Evolutionary conservation across 2,888 invertebrate species (phyloP), one percentile per base, ranked within the genome.

Genomic region (Pinctada fucata): DNA sequence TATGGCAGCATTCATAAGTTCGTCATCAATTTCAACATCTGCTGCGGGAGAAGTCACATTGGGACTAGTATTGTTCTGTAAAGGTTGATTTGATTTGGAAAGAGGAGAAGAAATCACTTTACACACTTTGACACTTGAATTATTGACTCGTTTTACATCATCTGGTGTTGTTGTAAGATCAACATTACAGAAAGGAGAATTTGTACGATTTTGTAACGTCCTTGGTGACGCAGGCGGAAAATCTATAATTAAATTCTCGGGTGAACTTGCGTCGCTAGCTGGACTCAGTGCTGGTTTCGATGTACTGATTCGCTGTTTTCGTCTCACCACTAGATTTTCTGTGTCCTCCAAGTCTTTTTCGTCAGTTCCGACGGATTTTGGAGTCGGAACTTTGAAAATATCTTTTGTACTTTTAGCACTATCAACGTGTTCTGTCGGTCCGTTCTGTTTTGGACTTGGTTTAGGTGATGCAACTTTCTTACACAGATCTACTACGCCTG

Each of bases 1-100:
- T 72, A 97, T 93, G 4, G 96, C 96, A 91, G 96, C 97, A 92
- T 97, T 97, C 96, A 97, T 97, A 45, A 97, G 94, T 90, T 97
- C 97, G 92, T 97, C 97, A 90, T 97, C 97, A 69, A 97, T 96
- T 86, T 96, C 96, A 88, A 96, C 95, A 31, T 88, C 88, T 3
- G 89, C 89, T 50, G 78, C 80, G 31, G 71, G 79, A 52, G 85
- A 78, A 48, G 78, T 76, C 10, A 79, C 76, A 67, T 78, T 74
- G 16, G 80, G 79, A 58, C 75, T 82, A n/a, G 84, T 78, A 52
- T 80, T 78, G 45, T 84, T 81, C 58, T 81, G 78, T 13, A 72
- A 77, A 16, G 75, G 65, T n/a, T 82, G 79, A 79, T 78, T 84
- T 47, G 73, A 65, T 73, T 79, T 81, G 64, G 83, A 76, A 71